phyloP scores from a whole-genome alignment of 1,140 invertebrate genomes.

The Eriocheir sinensis region DNA sequence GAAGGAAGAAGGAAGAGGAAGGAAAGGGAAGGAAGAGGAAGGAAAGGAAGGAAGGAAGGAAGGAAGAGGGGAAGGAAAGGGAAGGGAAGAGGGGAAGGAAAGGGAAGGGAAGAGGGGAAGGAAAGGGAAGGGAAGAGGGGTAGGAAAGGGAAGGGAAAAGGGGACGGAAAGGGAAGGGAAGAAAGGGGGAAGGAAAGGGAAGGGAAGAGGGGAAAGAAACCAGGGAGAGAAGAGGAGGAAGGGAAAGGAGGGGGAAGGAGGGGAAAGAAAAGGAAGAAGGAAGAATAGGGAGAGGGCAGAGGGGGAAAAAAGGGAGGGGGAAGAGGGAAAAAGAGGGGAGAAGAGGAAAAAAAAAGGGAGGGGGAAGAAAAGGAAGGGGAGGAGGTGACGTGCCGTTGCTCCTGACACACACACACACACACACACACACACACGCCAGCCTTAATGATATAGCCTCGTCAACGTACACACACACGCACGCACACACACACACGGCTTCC shows the following conservation, averaged over 20 bases:
- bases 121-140: no score
- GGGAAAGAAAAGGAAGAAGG: neutral
- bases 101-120: neutral
- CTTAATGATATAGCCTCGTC: neutral
- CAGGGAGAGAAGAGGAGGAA: no score
- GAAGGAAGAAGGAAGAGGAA: no score
- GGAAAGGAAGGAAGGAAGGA: neutral
- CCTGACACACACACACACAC: no score
- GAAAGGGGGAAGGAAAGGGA: neutral
- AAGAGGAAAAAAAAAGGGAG: neutral
- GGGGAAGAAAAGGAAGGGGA: neutral
- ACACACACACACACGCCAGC: no score
- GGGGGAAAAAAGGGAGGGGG: neutral
- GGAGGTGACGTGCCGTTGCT: neutral
- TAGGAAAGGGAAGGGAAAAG: no score
- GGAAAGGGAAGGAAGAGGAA: neutral
- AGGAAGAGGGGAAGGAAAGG: neutral
- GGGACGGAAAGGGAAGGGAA: neutral
- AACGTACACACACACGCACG: neutral
- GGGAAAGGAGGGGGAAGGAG: neutral
- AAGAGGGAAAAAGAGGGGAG: neutral
- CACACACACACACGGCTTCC: neutral
- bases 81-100: neutral
- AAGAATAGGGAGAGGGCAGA: neutral
- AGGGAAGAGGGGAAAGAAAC: neutral